Percentiles rank a stretch among this genome's conserved stretches.
Conservation (phyloP, 2,888 invertebrate genomes). For the Lasius platythorax region DNA sequence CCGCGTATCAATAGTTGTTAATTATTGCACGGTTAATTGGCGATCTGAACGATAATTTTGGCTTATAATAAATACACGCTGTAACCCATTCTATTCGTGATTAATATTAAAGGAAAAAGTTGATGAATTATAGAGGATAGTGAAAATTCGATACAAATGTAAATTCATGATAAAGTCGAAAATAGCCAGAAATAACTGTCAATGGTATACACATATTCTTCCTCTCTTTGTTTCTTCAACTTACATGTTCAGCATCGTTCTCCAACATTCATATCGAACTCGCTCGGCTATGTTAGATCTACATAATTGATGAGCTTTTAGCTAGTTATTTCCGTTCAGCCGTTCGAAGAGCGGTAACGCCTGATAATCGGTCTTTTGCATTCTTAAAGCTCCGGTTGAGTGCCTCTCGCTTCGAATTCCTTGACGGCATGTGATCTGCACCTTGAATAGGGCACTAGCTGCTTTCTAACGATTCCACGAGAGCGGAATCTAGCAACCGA, state of each 20-base stretch:
- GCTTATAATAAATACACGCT: not conserved
- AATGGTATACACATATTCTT: not conserved
- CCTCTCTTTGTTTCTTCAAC: not conserved
- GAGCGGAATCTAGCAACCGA: slow-evolving; percentile 22
- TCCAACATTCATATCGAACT: slow-evolving; percentile 62
- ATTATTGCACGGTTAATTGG: slow-evolving; percentile 46
- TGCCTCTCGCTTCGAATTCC: slow-evolving; percentile 40
- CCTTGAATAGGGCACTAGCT: slow-evolving; percentile 42
- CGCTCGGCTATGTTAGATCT: slow-evolving; percentile 52
- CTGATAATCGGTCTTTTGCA: slow-evolving; percentile 53
- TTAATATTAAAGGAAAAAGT: slow-evolving; percentile 19
- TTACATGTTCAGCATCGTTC: not conserved
- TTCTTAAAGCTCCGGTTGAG: slow-evolving; percentile 55
- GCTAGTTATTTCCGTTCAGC: slow-evolving; percentile 48
- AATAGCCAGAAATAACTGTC: not conserved
- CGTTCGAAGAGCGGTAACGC: slow-evolving; percentile 38
- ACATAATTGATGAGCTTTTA: slow-evolving; percentile 68
- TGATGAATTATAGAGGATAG: not conserved
- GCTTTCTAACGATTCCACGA: slow-evolving; percentile 52
- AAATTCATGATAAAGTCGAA: slow-evolving; percentile 18
- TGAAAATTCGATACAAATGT: slow-evolving; percentile 19
- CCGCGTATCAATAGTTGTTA: slow-evolving; percentile 39
- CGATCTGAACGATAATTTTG: slow-evolving; percentile 32
- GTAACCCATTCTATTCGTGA: not conserved
- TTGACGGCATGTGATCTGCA: slow-evolving; percentile 27